Conservation (phyloP, 2,113 vertebrate species). For the Cepphus grylle region DNA sequence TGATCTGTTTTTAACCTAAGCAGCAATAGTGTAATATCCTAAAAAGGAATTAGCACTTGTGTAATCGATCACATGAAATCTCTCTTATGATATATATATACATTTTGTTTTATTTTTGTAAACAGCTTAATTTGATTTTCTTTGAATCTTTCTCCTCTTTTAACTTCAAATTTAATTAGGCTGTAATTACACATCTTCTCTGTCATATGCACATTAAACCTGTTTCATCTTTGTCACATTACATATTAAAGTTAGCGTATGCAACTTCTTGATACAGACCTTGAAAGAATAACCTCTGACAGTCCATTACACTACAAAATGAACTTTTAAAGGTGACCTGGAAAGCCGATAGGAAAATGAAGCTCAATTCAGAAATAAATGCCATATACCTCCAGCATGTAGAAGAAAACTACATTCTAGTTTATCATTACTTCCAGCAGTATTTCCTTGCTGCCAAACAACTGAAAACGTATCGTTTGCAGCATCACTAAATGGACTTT, state of each 20-base stretch:
- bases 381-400: background rate
- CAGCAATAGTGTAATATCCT: background rate
- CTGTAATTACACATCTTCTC: background rate
- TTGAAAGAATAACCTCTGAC: background rate
- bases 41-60: background rate
- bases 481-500: fast-evolving
- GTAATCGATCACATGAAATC: background rate
- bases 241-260: background rate
- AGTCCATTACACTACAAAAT: background rate
- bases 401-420: background rate
- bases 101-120: slow-evolving; percentile 1
- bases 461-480: fast-evolving
- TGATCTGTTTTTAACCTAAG: background rate
- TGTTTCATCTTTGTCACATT: background rate
- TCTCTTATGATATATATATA: background rate
- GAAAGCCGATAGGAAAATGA: background rate
- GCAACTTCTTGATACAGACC: background rate
- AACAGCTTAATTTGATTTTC: slow-evolving; percentile 42
- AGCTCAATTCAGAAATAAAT: background rate
- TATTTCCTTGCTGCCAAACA: background rate
- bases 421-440: background rate
- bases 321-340: background rate
- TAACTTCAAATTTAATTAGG: background rate
- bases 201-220: background rate
- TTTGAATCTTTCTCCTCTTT: background rate